phyloP scores from a whole-genome alignment of 2,888 invertebrate genomes.

The Heliconius erato region DNA sequence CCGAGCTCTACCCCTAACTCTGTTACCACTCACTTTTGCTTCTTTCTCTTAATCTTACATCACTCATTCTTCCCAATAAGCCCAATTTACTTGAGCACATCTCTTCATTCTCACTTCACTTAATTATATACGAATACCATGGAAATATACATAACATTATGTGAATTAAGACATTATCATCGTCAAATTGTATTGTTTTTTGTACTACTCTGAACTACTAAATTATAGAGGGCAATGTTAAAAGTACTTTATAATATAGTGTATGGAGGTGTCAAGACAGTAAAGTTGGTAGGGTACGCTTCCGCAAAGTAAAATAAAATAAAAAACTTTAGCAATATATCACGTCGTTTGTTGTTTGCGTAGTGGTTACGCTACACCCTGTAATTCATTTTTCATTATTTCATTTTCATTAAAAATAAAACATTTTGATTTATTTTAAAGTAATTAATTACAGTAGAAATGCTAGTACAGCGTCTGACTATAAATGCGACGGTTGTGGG shows the following conservation, averaged over 20 bases:
- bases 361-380: background rate
- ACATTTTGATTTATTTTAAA: background rate
- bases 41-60: no score
- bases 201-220: background rate
- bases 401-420: background rate
- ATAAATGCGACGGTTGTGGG: no score
- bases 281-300: constrained; percentile 66
- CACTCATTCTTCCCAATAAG: no score
- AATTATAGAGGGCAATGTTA: background rate
- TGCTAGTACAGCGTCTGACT: no score
- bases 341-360: constrained; percentile 19
- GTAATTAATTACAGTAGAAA: background rate
- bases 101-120: no score
- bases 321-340: constrained; percentile 20
- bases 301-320: constrained; percentile 77
- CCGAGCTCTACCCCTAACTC: no score
- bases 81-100: no score
- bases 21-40: no score
- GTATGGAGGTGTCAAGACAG: constrained; percentile 12
- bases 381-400: constrained; percentile 16
- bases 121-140: no score
- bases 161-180: background rate
- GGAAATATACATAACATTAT: no score
- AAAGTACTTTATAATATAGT: constrained; percentile 1
- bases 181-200: background rate